phyloP scores from a whole-genome alignment of 2,888 invertebrate genomes.

The Lomographa bimaculata region DNA sequence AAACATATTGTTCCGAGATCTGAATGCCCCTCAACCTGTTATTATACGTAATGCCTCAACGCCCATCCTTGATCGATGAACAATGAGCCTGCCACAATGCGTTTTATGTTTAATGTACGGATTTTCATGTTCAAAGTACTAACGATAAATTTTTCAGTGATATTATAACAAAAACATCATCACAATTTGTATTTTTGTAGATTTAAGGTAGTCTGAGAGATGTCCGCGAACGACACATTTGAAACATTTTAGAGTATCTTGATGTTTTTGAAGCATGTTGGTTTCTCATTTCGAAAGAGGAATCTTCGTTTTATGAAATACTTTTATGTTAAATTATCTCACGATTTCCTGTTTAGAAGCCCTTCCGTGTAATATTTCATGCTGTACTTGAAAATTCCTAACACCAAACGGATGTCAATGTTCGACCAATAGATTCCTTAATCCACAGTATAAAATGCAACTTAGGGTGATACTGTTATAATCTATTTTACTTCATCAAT shows the following conservation, averaged over 20 bases:
- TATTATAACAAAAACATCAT: no score
- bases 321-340: slow-evolving; percentile 47
- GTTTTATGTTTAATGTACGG: slow-evolving; percentile 38
- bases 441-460: slow-evolving; percentile 35
- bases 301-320: no score
- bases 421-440: slow-evolving; percentile 35
- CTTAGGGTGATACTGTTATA: slow-evolving; percentile 38
- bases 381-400: slow-evolving; percentile 52
- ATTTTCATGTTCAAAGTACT: slow-evolving; percentile 20
- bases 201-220: no score
- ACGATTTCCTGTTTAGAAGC: slow-evolving; percentile 48
- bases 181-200: no score
- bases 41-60: slow-evolving; percentile 37
- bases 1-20: slow-evolving; percentile 53
- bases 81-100: slow-evolving; percentile 26
- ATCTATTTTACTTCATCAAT: slow-evolving; percentile 41
- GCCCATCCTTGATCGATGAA: slow-evolving; percentile 56
- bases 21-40: slow-evolving; percentile 49
- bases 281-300: no score
- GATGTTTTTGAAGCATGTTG: no score
- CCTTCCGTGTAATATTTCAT: slow-evolving; percentile 44
- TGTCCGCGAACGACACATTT: no score
- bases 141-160: no score
- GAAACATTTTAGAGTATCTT: no score
- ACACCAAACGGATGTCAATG: slow-evolving; percentile 55